Percentiles rank a stretch among this genome's conserved stretches.
Evolutionary conservation across 2,797 vertebrate genomes (phyloP).

Genomic region (Bradypodion ventrale): DNA sequence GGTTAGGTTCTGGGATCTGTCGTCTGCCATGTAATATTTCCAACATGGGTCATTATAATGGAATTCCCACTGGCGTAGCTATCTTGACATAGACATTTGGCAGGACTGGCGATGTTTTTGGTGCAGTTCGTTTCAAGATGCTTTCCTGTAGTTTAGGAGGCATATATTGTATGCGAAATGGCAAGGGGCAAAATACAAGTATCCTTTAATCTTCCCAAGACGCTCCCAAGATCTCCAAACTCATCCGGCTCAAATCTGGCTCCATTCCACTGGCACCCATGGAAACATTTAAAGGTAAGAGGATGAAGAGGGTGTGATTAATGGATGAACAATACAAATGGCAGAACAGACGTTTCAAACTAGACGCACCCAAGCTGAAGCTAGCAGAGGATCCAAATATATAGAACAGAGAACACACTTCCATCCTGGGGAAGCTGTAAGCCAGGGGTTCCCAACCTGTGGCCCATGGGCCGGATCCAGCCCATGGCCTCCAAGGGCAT

Average conservation of each 20-base stretch:
- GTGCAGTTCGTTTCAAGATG: background rate
- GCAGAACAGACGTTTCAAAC: background rate
- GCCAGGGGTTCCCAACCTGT: too few species aligned
- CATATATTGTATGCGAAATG: accelerated
- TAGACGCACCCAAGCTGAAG: background rate
- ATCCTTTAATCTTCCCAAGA: slow-evolving; percentile 78
- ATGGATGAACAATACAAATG: accelerated
- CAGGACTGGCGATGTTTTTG: too few species aligned
- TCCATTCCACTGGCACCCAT: slow-evolving; percentile 83
- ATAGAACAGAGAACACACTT: background rate
- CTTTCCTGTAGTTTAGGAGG: background rate
- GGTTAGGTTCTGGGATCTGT: too few species aligned
- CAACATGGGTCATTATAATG: too few species aligned
- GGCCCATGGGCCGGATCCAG: too few species aligned
- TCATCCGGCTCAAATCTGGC: slow-evolving; percentile 83
- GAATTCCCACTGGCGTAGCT: too few species aligned
- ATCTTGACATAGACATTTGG: too few species aligned
- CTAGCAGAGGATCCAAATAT: background rate
- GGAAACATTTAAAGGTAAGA: slow-evolving; percentile 89
- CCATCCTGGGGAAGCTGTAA: slow-evolving; percentile 42
- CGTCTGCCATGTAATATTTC: too few species aligned
- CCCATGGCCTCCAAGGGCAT: too few species aligned
- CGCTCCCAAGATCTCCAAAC: slow-evolving; percentile 84
- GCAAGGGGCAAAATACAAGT: slow-evolving; percentile 12
- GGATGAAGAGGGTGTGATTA: background rate